A percentile compares a stretch with the other conserved stretches of the same genome.
These are phyloP conservation scores for Drosophila dives DNA, from an alignment of 2,888 invertebrate genomes.

Conservation along the genomic window DNA sequence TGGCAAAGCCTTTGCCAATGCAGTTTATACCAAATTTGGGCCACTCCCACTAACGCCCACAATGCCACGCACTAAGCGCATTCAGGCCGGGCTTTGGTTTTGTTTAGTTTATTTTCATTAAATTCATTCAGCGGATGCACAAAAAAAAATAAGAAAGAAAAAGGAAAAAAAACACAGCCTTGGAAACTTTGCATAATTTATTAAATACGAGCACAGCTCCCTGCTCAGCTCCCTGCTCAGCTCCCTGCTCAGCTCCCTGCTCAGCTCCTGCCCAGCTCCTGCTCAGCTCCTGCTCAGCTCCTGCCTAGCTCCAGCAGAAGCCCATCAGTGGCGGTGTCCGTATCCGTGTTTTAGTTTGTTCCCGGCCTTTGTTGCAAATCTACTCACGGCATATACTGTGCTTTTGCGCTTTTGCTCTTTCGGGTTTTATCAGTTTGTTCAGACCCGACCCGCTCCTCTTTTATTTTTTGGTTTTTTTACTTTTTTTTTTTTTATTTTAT, in stretches of 20 bases:
- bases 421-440: constrained; percentile 17
- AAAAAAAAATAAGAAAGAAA: constrained; percentile 2
- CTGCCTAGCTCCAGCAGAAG: constrained; percentile 6
- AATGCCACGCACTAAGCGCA: constrained; percentile 38
- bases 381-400: constrained; percentile 30
- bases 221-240: too few species aligned
- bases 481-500: neutral
- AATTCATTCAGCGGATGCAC: constrained; percentile 42
- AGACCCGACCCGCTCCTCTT: neutral
- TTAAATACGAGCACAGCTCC: constrained; percentile 57
- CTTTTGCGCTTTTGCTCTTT: constrained; percentile 54
- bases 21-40: constrained; percentile 45
- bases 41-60: constrained; percentile 31
- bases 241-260: neutral
- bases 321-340: constrained; percentile 28
- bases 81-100: constrained; percentile 34
- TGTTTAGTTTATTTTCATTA: constrained; percentile 42
- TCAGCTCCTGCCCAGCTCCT: neutral
- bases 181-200: constrained; percentile 72
- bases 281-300: neutral
- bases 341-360: constrained; percentile 37
- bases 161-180: constrained; percentile 32
- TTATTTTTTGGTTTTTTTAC: neutral
- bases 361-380: constrained; percentile 43
- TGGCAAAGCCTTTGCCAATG: constrained; percentile 37